Conservation (phyloP, 2,888 invertebrate species). For the Chymomyza procnemis region DNA sequence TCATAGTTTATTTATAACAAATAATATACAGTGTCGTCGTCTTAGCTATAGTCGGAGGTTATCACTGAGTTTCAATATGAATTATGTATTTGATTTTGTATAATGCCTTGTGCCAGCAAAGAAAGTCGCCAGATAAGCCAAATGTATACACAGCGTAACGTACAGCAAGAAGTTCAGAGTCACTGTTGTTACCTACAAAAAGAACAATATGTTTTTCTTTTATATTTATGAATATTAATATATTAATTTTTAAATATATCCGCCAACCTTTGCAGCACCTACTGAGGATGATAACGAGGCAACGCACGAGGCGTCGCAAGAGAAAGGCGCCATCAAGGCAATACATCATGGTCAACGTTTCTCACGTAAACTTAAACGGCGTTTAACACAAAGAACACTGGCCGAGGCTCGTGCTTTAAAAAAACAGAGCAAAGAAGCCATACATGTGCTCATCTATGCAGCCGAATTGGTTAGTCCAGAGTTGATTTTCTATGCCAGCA, state of each 20-base stretch:
- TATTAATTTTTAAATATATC: slow-evolving; percentile 3
- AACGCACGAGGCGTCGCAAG: slow-evolving; percentile 45
- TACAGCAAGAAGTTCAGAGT: background rate
- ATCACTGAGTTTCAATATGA: slow-evolving; percentile 39
- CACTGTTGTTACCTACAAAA: slow-evolving; percentile 14
- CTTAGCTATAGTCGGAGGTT: slow-evolving; percentile 37
- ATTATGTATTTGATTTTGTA: slow-evolving; percentile 22
- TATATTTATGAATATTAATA: slow-evolving; percentile 1
- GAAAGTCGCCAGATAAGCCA: slow-evolving; percentile 45
- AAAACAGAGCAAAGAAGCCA: slow-evolving; percentile 86
- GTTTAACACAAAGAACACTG: slow-evolving; percentile 87
- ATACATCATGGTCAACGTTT: slow-evolving; percentile 88
- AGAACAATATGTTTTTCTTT: slow-evolving; percentile 2
- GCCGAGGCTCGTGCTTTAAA: slow-evolving; percentile 89
- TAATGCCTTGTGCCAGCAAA: slow-evolving; percentile 13
- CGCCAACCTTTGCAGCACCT: slow-evolving; percentile 43
- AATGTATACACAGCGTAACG: background rate
- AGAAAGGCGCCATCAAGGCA: slow-evolving; percentile 83
- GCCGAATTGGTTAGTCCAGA: slow-evolving; percentile 85
- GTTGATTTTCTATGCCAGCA: background rate
- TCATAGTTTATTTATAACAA: slow-evolving; percentile 44
- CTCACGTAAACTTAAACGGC: slow-evolving; percentile 86
- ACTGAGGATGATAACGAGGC: slow-evolving; percentile 61
- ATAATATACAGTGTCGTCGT: slow-evolving; percentile 16
- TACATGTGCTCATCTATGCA: slow-evolving; percentile 87